phyloP scores from a whole-genome alignment of 2,797 vertebrate genomes.

The Sarcoramphus papa region DNA sequence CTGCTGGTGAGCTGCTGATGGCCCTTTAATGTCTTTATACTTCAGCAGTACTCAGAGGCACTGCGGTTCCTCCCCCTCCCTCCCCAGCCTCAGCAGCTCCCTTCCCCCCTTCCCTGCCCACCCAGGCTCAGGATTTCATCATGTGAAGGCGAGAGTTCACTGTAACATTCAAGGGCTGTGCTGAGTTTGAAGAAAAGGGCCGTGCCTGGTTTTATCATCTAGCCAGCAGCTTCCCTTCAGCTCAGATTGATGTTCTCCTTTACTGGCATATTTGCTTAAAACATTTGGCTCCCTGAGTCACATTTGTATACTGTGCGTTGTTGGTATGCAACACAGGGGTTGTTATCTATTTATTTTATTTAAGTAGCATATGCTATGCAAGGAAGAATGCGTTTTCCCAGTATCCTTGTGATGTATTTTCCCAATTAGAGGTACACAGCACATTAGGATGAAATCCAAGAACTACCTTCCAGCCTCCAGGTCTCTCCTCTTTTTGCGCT shows the following conservation, averaged over 20 bases:
- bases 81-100: not conserved
- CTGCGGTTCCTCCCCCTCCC: rapidly evolving
- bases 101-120: not conserved
- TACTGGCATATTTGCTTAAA: not conserved
- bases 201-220: not conserved
- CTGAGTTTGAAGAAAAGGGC: not conserved
- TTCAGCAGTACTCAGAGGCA: not conserved
- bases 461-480: not conserved
- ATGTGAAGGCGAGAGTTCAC: not conserved
- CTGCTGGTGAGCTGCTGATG: constrained; percentile 45
- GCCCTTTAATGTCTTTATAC: constrained; percentile 47
- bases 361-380: not conserved
- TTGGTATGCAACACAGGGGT: not conserved
- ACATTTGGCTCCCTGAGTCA: not conserved
- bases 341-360: constrained; percentile 12
- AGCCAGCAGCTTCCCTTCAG: not conserved
- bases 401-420: not conserved
- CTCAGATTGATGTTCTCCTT: not conserved
- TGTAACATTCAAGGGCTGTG: rapidly evolving
- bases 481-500: not conserved
- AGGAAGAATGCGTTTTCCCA: not conserved
- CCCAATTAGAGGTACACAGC: not conserved
- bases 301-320: rapidly evolving
- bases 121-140: not conserved
- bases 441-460: not conserved